These are phyloP conservation scores for Panagrolaimus sp. DNA, from an alignment of 1,140 invertebrate genomes.

Conservation along the genomic window DNA sequence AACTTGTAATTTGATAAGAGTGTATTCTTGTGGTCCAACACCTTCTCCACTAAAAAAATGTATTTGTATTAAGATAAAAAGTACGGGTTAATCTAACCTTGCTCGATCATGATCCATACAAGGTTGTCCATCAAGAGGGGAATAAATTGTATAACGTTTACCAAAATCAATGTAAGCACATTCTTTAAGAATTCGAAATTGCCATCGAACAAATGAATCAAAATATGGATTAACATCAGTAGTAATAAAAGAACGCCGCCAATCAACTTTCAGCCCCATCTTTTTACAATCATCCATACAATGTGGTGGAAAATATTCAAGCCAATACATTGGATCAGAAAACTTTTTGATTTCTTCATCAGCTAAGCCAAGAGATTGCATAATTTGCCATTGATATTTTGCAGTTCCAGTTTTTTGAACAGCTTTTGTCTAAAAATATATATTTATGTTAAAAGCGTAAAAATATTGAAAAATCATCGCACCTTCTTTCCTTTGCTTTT, in stretches of 20 bases:
- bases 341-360: conserved; percentile 89
- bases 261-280: conserved; percentile 89
- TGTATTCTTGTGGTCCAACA: conserved; percentile 95
- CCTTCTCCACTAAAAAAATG: conserved; percentile 96
- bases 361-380: conserved; percentile 80
- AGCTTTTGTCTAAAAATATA: conserved; percentile 68
- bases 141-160: conserved; percentile 93
- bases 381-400: conserved; percentile 99
- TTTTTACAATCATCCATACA: conserved; percentile 76
- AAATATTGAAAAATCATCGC: conserved; percentile 31
- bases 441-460: too few species aligned
- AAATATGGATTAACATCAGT: conserved; percentile 95
- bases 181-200: conserved; percentile 80
- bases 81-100: too few species aligned
- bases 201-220: conserved; percentile 96
- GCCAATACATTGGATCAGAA: conserved; percentile 82
- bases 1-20: conserved; percentile 81
- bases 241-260: conserved; percentile 91
- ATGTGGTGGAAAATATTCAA: conserved; percentile 87
- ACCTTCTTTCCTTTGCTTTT: conserved; percentile 96
- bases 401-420: conserved; percentile 78
- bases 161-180: conserved; percentile 88
- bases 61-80: too few species aligned
- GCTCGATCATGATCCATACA: conserved; percentile 99
- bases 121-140: conserved; percentile 89